These are phyloP conservation scores for Marcusenius ussheri DNA, from an alignment of 2,113 vertebrate genomes.

Conservation along the genomic window DNA sequence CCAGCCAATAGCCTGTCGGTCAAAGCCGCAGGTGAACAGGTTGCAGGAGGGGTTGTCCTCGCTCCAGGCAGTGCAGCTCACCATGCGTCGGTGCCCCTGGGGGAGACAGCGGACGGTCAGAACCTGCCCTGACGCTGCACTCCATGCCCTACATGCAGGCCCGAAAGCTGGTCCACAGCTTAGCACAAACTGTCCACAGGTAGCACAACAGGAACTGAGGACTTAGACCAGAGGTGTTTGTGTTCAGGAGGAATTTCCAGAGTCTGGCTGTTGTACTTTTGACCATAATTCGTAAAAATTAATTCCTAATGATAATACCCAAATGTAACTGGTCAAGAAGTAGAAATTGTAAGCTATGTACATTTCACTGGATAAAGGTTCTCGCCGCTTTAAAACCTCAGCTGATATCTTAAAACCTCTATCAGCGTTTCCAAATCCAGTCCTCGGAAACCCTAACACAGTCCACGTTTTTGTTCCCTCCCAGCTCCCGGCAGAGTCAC, in stretches of 20 bases:
- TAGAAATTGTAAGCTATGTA: not conserved
- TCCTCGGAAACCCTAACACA: not conserved
- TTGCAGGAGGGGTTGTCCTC: constrained; percentile 94
- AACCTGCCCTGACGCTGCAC: not conserved
- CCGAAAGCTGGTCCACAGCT: not conserved
- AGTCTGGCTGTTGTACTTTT: not conserved
- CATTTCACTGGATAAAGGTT: not conserved
- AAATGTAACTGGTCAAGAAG: not conserved
- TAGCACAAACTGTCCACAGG: not conserved
- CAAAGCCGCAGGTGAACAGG: constrained; percentile 94
- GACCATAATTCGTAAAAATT: not conserved
- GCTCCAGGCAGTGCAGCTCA: constrained; percentile 88
- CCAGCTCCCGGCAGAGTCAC: not conserved
- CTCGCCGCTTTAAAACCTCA: not conserved
- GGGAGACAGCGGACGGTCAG: not conserved
- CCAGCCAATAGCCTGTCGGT: constrained; percentile 97
- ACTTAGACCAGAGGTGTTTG: not conserved
- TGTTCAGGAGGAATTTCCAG: not conserved
- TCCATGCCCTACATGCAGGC: not conserved
- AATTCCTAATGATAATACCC: not conserved
- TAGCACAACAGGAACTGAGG: not conserved
- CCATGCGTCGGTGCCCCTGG: constrained; percentile 95
- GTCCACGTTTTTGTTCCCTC: not conserved
- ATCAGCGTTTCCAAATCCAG: not conserved
- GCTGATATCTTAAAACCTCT: not conserved